Evolutionary conservation across 2,888 invertebrate species (phyloP), one percentile per base, ranked within the genome.

Genomic region (Polydrusus pterygomalis): DNA sequence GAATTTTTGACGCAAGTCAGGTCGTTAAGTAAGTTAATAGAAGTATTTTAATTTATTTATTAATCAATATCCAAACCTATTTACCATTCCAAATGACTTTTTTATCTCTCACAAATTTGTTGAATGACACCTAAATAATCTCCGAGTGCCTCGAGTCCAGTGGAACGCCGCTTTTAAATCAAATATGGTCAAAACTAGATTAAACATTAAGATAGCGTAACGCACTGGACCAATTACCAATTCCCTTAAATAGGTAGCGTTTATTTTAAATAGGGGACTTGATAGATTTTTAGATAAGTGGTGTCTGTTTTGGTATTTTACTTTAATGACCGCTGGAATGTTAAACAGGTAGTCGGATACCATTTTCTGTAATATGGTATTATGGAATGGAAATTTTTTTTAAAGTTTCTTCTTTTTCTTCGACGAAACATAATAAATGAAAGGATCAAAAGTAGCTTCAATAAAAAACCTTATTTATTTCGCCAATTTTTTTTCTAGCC

Each of bases 101-200:
- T 25, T 47, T 64, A 64, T 64, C 64, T 17, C 49, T 8, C 30
- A 49, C 34, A 49, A 64, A 64, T 64, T 64, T 47, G 64, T 64
- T 64, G 34, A 64, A 49, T 64, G 64, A 45, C 64, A 64, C 64
- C 49, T 30, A 49, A 64, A 64, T 64, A 64, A 30, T 49, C 49
- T 34, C 34, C 0, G 30, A 49, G 47, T 64, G 25, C 64, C 49
- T 49, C 30, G 47, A 34, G 64, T 43, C 64, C 47, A 64, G 25
- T 17, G 17, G 58, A 68, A 58, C 56, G 69, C 45, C 15, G 25
- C 58, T 2, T 69, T 58, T 45, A 69, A 68, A 69, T 69, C 69
- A 69, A 69, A 69, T 69, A 69, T 58, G 69, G 58, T 58, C 45
- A 58, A 58, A 69, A 69, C 69, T 69, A 56, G 69, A 69, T 69